Evolutionary conservation across 2,888 invertebrate species (phyloP).

Genomic region (Watsonalla cultraria): DNA sequence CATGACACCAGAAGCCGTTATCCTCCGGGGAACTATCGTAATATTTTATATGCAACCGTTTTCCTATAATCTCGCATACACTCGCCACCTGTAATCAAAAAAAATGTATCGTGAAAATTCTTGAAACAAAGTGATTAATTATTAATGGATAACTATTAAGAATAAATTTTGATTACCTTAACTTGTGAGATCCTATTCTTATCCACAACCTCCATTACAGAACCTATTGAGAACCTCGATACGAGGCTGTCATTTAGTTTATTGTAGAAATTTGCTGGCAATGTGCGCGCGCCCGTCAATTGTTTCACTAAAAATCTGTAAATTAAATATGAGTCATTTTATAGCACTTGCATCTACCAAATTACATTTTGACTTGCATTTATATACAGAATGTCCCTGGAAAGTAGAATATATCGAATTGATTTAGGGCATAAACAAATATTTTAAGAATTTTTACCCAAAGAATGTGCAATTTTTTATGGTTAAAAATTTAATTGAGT

Average conservation of each 20-base stretch:
- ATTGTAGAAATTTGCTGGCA: slow-evolving; percentile 94
- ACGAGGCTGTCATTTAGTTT: slow-evolving; percentile 91
- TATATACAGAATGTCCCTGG: too few species aligned
- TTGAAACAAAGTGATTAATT: not conserved
- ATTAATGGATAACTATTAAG: not conserved
- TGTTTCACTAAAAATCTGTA: slow-evolving; percentile 89
- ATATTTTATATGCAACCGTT: slow-evolving; percentile 93
- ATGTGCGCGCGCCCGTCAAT: slow-evolving; percentile 95
- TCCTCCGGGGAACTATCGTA: slow-evolving; percentile 89
- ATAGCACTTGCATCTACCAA: not conserved
- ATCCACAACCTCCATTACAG: slow-evolving; percentile 95
- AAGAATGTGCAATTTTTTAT: too few species aligned
- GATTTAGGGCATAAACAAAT: too few species aligned
- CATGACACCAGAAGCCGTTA: slow-evolving; percentile 97
- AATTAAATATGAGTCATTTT: slow-evolving; percentile 8
- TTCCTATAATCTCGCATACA: slow-evolving; percentile 94
- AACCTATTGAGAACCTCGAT: slow-evolving; percentile 89
- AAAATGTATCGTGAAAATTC: not conserved
- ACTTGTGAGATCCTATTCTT: slow-evolving; percentile 97
- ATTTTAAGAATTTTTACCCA: too few species aligned
- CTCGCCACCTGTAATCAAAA: slow-evolving; percentile 82
- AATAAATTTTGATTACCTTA: slow-evolving; percentile 56
- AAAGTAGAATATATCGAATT: too few species aligned
- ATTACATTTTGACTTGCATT: too few species aligned
- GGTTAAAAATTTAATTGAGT: too few species aligned